Percentiles rank a stretch among this genome's conserved stretches.
Conservation (phyloP, 2,113 vertebrate genomes). For the Nansenia antarctica region DNA sequence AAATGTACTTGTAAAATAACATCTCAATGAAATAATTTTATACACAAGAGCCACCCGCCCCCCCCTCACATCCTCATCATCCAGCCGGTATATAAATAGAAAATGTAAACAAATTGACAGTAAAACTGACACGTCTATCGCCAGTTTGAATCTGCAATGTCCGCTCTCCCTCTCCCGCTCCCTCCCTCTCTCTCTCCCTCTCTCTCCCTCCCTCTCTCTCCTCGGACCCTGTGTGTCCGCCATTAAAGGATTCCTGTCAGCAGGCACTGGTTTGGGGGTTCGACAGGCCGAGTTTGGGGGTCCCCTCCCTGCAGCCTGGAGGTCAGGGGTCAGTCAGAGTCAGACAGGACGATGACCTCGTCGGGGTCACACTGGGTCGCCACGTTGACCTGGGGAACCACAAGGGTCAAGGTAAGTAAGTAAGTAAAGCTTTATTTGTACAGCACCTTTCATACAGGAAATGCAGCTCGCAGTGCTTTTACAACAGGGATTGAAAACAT, state of each 20-base stretch:
- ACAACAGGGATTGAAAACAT: neutral
- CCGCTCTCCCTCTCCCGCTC: slow-evolving; percentile 5
- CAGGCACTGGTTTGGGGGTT: too few relatives aligned
- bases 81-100: slow-evolving; percentile 18
- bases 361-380: slow-evolving; percentile 87
- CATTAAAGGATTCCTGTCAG: neutral
- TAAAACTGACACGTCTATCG: neutral
- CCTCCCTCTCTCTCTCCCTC: too few relatives aligned
- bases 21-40: too few relatives aligned
- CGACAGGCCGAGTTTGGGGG: neutral
- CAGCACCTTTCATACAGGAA: neutral
- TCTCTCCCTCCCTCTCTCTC: slow-evolving; percentile 4
- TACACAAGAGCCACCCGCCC: too few relatives aligned
- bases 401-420: neutral
- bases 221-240: slow-evolving; percentile 7
- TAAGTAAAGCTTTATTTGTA: neutral
- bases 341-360: slow-evolving; percentile 87
- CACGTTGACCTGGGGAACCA: slow-evolving; percentile 78
- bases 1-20: too few relatives aligned
- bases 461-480: neutral
- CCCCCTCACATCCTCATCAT: slow-evolving; percentile 9
- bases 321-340: slow-evolving; percentile 75
- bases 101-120: neutral
- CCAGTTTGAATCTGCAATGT: neutral
- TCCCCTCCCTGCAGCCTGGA: neutral